Conservation (phyloP, 2,888 invertebrate species). For the Limnephilus marmoratus region DNA sequence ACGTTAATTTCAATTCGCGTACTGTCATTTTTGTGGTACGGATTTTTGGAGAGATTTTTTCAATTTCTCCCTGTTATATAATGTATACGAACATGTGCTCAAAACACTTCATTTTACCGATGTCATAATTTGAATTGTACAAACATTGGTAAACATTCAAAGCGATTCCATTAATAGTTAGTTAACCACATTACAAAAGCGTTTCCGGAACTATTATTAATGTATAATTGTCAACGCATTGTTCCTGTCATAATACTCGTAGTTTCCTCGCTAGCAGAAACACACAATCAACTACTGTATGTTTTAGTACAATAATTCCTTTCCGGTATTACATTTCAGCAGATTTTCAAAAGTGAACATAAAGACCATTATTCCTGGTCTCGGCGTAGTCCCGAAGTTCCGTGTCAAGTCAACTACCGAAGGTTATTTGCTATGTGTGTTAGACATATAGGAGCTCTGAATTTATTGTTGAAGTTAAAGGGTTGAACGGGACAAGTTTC, state of each 20-base stretch:
- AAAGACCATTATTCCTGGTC: background rate
- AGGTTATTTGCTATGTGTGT: background rate
- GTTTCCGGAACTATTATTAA: background rate
- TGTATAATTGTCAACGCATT: background rate
- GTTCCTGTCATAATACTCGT: background rate
- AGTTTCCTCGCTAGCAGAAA: background rate
- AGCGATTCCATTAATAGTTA: background rate
- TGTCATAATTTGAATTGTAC: background rate
- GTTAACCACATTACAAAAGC: background rate
- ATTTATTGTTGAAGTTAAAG: conserved; percentile 2
- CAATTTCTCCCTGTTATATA: background rate
- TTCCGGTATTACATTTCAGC: background rate
- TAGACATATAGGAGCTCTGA: background rate
- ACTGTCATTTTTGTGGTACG: no score
- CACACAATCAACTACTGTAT: background rate
- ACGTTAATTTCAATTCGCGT: no score
- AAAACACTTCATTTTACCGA: background rate
- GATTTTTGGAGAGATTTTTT: no score
- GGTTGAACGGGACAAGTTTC: background rate
- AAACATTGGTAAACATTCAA: background rate
- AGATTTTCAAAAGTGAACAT: background rate
- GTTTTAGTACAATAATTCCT: background rate
- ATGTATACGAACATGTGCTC: background rate
- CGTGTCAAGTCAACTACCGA: background rate
- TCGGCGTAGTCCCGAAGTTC: background rate